Evolutionary conservation across 2,888 invertebrate genomes (phyloP), one percentile per base, ranked within the genome.

Genomic region (Eubasilissa splendida): DNA sequence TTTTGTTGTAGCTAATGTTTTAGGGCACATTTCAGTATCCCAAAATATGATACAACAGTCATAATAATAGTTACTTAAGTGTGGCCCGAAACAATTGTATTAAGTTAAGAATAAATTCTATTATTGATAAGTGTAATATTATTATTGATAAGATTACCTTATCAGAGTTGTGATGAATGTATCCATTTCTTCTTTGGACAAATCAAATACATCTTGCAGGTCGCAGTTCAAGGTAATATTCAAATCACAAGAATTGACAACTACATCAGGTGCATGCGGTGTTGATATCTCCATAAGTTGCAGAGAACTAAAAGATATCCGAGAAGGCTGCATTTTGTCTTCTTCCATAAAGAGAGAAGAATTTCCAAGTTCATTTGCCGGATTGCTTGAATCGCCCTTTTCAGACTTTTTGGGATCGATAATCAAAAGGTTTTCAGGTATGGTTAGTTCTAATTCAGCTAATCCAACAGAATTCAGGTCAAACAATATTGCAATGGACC

Each of bases 361-460:
- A 71, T 42, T 66, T 50, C n/a, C 63, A 8, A 33, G n/a, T n/a
- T 60, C 53, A 14, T 11, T 52, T 8, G 12, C n/a, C 9, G 59
- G 5, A 53, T 78, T 59, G 9, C 4, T 84, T 22, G 65, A 54
- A 75, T 71, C 68, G 4, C 89, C 2, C 88, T 86, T 10, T 91
- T 85, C 31, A 87, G 56, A 56, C 31, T 56, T 66, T 42, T 54
- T 87, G 0, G 91, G 90, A 86, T 93, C 91, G 33, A 93, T 86
- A 83, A 91, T 88, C 33, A 93, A 88, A 5, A 91, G 87, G 76
- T 91, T 90, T 76, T 92, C 91, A 0, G 93, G 93, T 75, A 92
- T 88, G 79, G 90, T 88, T 31, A 92, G 87, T 76, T 88, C 86
- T 59, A 91, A 88, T 11, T 87, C 85, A 8, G 89, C 81, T 77